Base-by-base conservation (phyloP, 2,113 vertebrate species). In the Apeltes quadracus region DNA sequence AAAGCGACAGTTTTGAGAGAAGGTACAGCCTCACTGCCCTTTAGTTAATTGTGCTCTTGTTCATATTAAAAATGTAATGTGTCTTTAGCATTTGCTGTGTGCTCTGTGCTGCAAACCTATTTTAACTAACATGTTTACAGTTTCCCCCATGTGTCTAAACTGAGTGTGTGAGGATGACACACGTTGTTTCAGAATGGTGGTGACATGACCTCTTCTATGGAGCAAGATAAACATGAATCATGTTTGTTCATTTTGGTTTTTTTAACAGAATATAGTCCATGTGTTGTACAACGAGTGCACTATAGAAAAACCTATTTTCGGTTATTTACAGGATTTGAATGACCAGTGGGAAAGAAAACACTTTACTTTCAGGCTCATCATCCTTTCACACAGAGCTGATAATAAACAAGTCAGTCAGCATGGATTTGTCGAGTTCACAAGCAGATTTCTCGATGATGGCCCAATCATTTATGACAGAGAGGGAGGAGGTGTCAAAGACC, bases 111-210 rank as follows among this genome's bases (percentile, higher is more conserved):
- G 61, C 20, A 11, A 16, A 38, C 46, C 34, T 34, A 34, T 51
- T 62, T 56, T 36, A 16, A 68, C 18, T 15, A 14, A 70, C 22
- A 59, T 23, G 53, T 72, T 76, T 72, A 69, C 55, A 7, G 2
- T 22, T 46, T 16, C 8, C 0, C 34, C 54, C 56, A 53, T n/a
- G 36, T 58, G 29, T 29, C 58, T 29, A 48, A 54, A 54, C 41
- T 65, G 39, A 46, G 51, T 32, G 50, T 38, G 23, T 4, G 15
- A 15, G 23, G 44, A 84, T 76, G 69, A n/a, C 62, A 65, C 50
- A 73, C 67, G 82, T 82, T 75, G 56, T 76, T 71, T 7, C 25
- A 50, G 34, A 81, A 87, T 82, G 81, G 85, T 66, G 79, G 51
- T 54, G 64, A 71, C 11, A 13, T 61, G 70, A 73, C 74, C 80